Percentiles rank a stretch among this genome's conserved stretches.
Evolutionary conservation across 2,888 invertebrate species (phyloP).

Genomic region (Ectemnius continuus): DNA sequence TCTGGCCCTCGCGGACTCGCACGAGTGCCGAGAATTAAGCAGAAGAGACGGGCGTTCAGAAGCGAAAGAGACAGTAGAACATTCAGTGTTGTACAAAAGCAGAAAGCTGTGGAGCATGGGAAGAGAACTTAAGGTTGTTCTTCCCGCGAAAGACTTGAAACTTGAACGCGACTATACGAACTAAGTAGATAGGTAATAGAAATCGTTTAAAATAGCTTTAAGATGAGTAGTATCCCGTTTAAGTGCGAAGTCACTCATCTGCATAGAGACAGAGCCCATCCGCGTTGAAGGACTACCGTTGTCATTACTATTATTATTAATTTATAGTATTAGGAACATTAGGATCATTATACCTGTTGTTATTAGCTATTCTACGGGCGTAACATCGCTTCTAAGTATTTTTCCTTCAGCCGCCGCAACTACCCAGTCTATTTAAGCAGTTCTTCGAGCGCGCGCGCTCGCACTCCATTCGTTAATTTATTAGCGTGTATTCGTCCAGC

Average conservation of each 20-base stretch:
- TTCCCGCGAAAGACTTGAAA: conserved; percentile 47
- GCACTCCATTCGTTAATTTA: conserved; percentile 51
- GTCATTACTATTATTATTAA: conserved; percentile 46
- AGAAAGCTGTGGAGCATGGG: conserved; percentile 28
- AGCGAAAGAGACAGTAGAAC: background rate
- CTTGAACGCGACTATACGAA: conserved; percentile 38
- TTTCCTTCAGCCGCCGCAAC: conserved; percentile 28
- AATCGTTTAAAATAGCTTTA: conserved; percentile 51
- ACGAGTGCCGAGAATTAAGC: conserved; percentile 25
- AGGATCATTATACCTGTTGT: conserved; percentile 33
- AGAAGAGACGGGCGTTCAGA: conserved; percentile 12
- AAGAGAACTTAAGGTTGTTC: conserved; percentile 4
- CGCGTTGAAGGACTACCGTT: conserved; percentile 37
- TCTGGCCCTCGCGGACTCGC: conserved; percentile 48
- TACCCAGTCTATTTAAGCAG: conserved; percentile 34
- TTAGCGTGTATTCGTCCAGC: conserved; percentile 37
- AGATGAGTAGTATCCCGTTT: conserved; percentile 43
- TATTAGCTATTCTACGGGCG: conserved; percentile 31
- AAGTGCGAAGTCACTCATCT: conserved; percentile 33
- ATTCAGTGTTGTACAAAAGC: conserved; percentile 14
- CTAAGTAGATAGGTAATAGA: conserved; percentile 44
- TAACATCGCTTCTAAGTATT: conserved; percentile 42
- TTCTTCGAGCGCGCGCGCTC: conserved; percentile 8
- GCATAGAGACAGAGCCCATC: conserved; percentile 14
- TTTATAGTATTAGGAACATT: conserved; percentile 35